Percentiles rank a stretch among this genome's conserved stretches.
phyloP scores from a whole-genome alignment of 2,797 vertebrate genomes.

The Pangasius larnaudii region DNA sequence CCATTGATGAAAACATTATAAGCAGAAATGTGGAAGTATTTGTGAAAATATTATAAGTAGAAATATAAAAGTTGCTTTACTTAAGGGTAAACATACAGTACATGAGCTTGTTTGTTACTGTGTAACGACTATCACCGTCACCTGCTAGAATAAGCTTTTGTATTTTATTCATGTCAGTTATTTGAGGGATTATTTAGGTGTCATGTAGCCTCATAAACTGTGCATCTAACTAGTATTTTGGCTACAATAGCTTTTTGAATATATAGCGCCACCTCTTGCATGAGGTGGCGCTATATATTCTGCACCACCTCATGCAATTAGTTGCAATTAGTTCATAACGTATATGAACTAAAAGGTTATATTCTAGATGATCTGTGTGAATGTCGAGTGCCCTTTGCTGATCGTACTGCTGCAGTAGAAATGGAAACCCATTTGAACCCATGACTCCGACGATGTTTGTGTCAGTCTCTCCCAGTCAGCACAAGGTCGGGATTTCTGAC shows the following conservation, averaged over 20 bases:
- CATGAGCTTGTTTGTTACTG: too few relatives aligned
- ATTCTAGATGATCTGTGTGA: background rate
- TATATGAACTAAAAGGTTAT: background rate
- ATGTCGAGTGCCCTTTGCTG: background rate
- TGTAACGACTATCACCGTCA: background rate
- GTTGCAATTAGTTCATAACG: too few relatives aligned
- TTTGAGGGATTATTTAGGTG: background rate
- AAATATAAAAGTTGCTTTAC: background rate
- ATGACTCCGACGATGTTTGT: constrained; percentile 43
- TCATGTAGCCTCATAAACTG: background rate
- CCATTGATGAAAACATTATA: background rate
- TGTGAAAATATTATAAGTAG: background rate
- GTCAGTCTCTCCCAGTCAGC: constrained; percentile 61
- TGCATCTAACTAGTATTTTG: background rate
- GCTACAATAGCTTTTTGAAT: background rate
- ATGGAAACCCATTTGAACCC: background rate
- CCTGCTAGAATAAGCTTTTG: background rate
- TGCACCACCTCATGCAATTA: too few relatives aligned
- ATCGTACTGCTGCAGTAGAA: background rate
- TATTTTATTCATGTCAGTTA: background rate
- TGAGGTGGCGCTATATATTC: too few relatives aligned
- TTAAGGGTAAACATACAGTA: background rate
- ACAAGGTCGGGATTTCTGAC: constrained; percentile 72
- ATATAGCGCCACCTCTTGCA: background rate
- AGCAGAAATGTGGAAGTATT: background rate